Evolutionary conservation across 2,113 vertebrate species (phyloP).

Genomic region (Potamarius usumacintae): DNA sequence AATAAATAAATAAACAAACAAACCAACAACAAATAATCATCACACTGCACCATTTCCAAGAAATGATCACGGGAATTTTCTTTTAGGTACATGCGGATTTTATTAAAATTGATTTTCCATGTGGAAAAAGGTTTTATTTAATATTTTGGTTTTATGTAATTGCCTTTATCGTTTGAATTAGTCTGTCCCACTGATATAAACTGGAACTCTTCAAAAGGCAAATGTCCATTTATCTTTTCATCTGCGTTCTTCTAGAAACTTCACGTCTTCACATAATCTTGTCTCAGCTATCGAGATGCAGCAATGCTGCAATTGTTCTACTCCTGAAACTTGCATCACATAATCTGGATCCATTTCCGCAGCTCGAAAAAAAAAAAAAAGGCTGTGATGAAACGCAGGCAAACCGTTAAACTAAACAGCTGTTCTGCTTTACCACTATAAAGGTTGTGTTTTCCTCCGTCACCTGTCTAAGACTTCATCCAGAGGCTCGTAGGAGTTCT

Average conservation of each 20-base stretch:
- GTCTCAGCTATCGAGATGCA: background rate
- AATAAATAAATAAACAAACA: too few relatives aligned
- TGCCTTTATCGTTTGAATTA: background rate
- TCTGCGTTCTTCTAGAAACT: background rate
- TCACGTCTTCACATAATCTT: background rate
- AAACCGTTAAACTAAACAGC: background rate
- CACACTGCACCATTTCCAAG: background rate
- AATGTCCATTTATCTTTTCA: background rate
- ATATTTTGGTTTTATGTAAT: background rate
- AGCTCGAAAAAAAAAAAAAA: background rate
- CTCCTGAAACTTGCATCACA: too few relatives aligned
- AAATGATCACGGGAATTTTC: background rate
- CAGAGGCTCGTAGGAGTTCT: conserved; percentile 89
- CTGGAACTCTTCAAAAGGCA: background rate
- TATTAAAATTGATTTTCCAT: background rate
- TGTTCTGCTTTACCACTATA: conserved; percentile 19
- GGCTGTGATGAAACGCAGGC: background rate
- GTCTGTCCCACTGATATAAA: background rate
- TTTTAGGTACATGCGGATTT: background rate
- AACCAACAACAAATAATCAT: too few relatives aligned
- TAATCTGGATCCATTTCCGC: background rate
- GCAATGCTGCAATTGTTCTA: background rate
- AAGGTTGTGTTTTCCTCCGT: background rate
- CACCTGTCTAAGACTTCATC: conserved; percentile 92
- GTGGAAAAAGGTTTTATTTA: background rate